phyloP scores from a whole-genome alignment of 2,797 vertebrate genomes.

The Oreochromis mossambicus region DNA sequence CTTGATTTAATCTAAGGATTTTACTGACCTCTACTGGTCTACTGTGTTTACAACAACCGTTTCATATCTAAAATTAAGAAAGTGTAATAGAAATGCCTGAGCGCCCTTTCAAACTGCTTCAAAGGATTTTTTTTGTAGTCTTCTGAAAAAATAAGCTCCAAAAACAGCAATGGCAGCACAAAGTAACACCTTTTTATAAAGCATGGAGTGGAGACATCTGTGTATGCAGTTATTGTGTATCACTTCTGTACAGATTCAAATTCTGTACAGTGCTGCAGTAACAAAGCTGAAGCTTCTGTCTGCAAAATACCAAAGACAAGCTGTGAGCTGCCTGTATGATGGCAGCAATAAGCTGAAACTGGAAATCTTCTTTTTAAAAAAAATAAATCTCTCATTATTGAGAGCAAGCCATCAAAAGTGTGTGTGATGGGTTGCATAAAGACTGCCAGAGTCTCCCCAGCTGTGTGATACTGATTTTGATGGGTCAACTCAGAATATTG shows the following conservation, averaged over 20 bases:
- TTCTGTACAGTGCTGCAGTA: not conserved
- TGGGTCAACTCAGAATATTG: not conserved
- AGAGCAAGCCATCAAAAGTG: not conserved
- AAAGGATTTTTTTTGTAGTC: not conserved
- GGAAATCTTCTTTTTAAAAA: rapidly evolving
- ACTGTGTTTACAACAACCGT: not conserved
- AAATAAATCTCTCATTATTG: not conserved
- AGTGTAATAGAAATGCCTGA: not conserved
- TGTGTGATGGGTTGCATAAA: not conserved
- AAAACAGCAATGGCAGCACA: not conserved
- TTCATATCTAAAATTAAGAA: not conserved
- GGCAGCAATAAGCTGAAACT: not conserved
- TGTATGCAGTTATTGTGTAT: not conserved
- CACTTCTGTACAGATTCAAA: not conserved
- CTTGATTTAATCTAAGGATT: not conserved
- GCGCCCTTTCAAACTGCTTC: not conserved
- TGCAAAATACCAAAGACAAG: not conserved
- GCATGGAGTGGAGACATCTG: not conserved
- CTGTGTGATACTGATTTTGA: not conserved
- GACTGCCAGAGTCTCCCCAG: not conserved
- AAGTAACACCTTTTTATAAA: not conserved
- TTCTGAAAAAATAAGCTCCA: not conserved
- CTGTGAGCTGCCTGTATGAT: not conserved
- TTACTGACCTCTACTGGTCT: slow-evolving; percentile 16
- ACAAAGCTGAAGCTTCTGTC: not conserved